phyloP scores from a whole-genome alignment of 2,113 vertebrate genomes.

The Holacanthus passer region DNA sequence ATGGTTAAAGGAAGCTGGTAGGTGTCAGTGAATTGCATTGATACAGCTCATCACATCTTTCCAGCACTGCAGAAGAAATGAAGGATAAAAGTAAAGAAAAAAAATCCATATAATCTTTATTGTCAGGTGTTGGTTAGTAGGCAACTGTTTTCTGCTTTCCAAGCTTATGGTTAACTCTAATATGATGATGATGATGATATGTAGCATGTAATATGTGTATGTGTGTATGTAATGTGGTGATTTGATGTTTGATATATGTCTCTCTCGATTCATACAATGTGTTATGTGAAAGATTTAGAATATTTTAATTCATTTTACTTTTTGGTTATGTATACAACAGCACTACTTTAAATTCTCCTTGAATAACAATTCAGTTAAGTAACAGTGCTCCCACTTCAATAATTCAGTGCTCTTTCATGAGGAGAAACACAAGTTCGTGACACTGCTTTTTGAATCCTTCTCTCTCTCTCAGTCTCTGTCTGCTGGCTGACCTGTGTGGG shows the following conservation, averaged over 20 bases:
- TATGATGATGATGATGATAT: too few relatives aligned
- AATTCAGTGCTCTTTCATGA: neutral
- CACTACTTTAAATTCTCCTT: neutral
- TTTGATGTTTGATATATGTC: too few relatives aligned
- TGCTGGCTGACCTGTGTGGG: slow-evolving; percentile 89
- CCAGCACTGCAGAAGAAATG: too few relatives aligned
- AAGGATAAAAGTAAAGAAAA: too few relatives aligned
- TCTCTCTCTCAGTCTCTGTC: neutral
- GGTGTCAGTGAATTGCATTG: neutral
- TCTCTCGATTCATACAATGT: neutral
- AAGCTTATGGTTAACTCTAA: too few relatives aligned
- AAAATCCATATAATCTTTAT: too few relatives aligned
- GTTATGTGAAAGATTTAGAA: neutral
- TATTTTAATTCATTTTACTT: neutral
- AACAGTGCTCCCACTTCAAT: neutral
- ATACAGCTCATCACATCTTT: too few relatives aligned
- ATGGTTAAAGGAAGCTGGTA: neutral
- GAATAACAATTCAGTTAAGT: neutral
- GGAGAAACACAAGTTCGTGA: neutral
- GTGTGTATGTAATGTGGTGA: too few relatives aligned
- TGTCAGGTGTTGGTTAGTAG: too few relatives aligned
- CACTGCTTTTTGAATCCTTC: slow-evolving; percentile 6
- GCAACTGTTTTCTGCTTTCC: too few relatives aligned
- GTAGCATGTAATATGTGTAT: too few relatives aligned
- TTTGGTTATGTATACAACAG: neutral